Base-by-base conservation (phyloP, 2,113 vertebrate species). In the Stercorarius parasiticus region DNA sequence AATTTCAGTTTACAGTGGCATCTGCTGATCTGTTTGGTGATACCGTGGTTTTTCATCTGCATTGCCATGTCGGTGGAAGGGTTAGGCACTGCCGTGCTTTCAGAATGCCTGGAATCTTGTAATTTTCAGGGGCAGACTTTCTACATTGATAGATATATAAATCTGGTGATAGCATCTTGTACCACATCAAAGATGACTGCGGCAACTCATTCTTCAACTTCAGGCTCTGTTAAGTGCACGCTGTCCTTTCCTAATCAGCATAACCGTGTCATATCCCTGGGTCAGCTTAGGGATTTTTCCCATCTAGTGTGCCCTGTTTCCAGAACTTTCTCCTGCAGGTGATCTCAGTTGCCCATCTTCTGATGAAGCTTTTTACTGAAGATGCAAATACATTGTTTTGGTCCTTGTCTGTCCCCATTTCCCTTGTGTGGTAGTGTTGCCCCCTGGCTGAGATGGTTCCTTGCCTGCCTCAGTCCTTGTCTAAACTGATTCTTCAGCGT, bases 1-100 rank as follows among this genome's bases (percentile, higher is more conserved):
- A 94, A 94, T 93, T 95, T 96, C 93, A 96, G 79, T 96, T 97
- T 96, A 78, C 89, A 93, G 95, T 95, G 93, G 89, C 82, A 95
- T 91, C 88, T 95, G 81, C 87, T 95, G 95, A 95, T 96, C 93
- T 86, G 19, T 82, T 86, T 88, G 71, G 88, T 71, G 93, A 94
- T 95, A 95, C 69, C 4, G 12, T 82, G 73, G 30, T 79, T 94
- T 95, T 94, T 97, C 74, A 86, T 96, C 82, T 93, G 38, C 7
- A 3, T 81, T 91, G 29, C 72, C 55, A 29, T 1, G 6, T 52
- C 4, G 5, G 73, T 59, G 62, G 43, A 94, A 76, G 58, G 64
- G 78, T 90, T 93, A 93, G 70, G 82, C 81, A 49, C 19, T 80
- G 52, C 78, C 0, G 13, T 73, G 56, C 73, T 65, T 76, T 65